Conservation (phyloP, 92 coral and sea anemone genomes). For the Galaxea fascicularis region DNA sequence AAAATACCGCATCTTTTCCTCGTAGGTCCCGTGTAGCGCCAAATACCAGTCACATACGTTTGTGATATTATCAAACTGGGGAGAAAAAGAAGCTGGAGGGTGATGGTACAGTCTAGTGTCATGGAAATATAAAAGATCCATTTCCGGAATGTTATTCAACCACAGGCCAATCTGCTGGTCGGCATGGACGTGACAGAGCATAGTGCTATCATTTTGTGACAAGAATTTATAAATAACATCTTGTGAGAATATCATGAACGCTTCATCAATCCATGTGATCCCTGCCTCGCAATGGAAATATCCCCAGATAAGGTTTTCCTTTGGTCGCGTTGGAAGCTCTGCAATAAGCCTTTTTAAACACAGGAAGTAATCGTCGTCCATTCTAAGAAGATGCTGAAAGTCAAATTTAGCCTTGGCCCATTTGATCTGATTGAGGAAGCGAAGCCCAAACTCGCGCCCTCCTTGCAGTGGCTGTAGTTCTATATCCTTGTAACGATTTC, state of each 20-base stretch:
- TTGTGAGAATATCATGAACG: too few species aligned
- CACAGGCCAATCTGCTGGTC: too few species aligned
- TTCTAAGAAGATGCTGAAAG: slow-evolving; percentile 39
- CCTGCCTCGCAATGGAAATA: background rate
- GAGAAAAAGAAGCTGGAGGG: too few species aligned
- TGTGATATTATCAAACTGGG: background rate
- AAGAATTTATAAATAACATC: too few species aligned
- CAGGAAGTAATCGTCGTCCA: slow-evolving; percentile 44
- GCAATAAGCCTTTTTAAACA: slow-evolving; percentile 17
- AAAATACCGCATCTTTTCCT: slow-evolving; percentile 38
- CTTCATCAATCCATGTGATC: too few species aligned
- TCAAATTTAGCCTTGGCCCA: slow-evolving; percentile 54
- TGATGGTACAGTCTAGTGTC: too few species aligned
- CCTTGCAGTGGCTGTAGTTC: slow-evolving; percentile 53
- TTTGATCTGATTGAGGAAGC: slow-evolving; percentile 51
- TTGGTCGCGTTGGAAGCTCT: background rate
- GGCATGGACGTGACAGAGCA: too few species aligned
- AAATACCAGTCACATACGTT: slow-evolving; percentile 54
- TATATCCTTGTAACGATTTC: slow-evolving; percentile 42
- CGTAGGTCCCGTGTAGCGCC: slow-evolving; percentile 63
- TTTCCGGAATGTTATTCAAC: too few species aligned
- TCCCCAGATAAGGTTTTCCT: background rate
- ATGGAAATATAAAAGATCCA: too few species aligned
- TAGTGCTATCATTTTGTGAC: too few species aligned
- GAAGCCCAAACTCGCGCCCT: slow-evolving; percentile 53